These are phyloP conservation scores for Nesogale talazaci DNA, from an alignment of 2,113 vertebrate genomes.

Conservation along the genomic window DNA sequence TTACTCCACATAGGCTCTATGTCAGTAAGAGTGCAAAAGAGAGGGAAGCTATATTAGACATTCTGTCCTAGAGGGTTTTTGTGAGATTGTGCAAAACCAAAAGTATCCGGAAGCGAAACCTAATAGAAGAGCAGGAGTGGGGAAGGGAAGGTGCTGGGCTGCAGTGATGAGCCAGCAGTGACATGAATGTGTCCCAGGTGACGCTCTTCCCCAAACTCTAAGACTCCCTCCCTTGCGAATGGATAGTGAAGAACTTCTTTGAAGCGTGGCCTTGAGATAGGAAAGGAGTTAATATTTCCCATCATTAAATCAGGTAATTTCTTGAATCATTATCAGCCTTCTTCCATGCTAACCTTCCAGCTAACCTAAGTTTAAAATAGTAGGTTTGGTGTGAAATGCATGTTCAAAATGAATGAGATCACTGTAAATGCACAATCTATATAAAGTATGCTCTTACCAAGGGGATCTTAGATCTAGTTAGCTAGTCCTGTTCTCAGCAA, in stretches of 20 bases:
- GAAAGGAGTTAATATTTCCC: not conserved
- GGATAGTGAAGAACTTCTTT: not conserved
- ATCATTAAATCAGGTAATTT: not conserved
- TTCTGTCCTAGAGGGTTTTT: not conserved
- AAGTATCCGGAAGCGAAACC: not conserved
- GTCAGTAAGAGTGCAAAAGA: not conserved
- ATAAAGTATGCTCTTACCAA: not conserved
- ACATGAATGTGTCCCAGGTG: fast-evolving
- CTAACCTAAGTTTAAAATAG: not conserved
- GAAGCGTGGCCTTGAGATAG: not conserved
- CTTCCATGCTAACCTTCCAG: not conserved
- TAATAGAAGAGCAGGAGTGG: not conserved
- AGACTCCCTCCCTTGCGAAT: not conserved
- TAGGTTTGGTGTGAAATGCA: not conserved
- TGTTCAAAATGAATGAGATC: not conserved
- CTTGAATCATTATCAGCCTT: not conserved
- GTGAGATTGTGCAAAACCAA: not conserved
- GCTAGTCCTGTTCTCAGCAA: not conserved
- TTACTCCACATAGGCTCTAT: not conserved
- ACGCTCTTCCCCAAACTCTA: not conserved
- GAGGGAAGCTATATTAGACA: not conserved
- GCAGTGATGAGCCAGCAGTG: not conserved
- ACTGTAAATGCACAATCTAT: not conserved
- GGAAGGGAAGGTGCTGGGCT: not conserved
- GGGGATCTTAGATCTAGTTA: not conserved